phyloP scores from a whole-genome alignment of 1,140 invertebrate species.

The Euwallacea fornicatus region DNA sequence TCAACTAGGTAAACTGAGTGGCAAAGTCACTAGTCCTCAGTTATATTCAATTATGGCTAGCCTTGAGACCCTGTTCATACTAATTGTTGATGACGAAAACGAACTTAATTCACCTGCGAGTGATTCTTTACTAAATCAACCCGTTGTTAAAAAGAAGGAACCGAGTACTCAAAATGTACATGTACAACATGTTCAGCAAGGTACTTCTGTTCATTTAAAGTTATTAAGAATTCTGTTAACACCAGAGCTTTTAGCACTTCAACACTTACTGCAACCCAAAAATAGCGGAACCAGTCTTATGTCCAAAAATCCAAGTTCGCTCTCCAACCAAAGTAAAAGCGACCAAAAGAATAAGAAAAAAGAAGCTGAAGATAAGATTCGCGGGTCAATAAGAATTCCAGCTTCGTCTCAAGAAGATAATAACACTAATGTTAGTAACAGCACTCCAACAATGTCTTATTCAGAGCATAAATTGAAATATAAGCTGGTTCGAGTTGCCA shows the following conservation, averaged over 20 bases:
- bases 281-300: conserved; percentile 35
- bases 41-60: conserved; percentile 84
- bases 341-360: conserved; percentile 31
- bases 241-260: conserved; percentile 40
- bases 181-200: conserved; percentile 45
- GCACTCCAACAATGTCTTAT: conserved; percentile 15
- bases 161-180: conserved; percentile 40
- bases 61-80: conserved; percentile 85
- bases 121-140: conserved; percentile 43
- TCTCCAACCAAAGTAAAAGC: conserved; percentile 22
- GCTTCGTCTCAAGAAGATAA: conserved; percentile 7
- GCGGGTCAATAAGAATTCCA: conserved; percentile 24
- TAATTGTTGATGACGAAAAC: conserved; percentile 89
- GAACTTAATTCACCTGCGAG: conserved; percentile 70
- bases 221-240: not conserved
- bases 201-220: conserved; percentile 4
- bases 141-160: conserved; percentile 43
- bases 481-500: conserved; percentile 84
- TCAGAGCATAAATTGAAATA: conserved; percentile 77
- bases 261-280: conserved; percentile 46
- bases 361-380: conserved; percentile 32
- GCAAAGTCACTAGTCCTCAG: conserved; percentile 77
- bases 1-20: conserved; percentile 79
- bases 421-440: not conserved
- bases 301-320: conserved; percentile 17